phyloP scores from a whole-genome alignment of 2,888 invertebrate genomes.

The Caenorhabditis sp. region DNA sequence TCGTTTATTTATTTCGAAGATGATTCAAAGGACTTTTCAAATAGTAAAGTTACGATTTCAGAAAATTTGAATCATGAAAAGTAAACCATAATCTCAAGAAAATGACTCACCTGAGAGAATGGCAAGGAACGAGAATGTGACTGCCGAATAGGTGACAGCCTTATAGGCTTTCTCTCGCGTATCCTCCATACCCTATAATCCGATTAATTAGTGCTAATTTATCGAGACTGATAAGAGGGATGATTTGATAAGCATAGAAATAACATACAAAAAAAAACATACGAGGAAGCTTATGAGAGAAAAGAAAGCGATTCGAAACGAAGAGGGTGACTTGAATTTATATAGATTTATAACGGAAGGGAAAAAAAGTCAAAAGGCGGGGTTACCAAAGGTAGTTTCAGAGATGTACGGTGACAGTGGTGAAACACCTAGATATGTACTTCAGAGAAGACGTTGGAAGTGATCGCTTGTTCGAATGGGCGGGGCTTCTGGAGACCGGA shows the following conservation, averaged over 20 bases:
- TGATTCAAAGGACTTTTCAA: no score
- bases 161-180: constrained; percentile 82
- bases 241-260: no score
- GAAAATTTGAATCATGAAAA: no score
- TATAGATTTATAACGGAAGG: constrained; percentile 21
- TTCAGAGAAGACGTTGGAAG: constrained; percentile 24
- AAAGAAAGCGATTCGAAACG: background rate
- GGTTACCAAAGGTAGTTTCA: constrained; percentile 14
- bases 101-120: constrained; percentile 70
- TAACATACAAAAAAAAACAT: no score
- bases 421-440: constrained; percentile 15
- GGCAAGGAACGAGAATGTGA: constrained; percentile 82
- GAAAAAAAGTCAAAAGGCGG: constrained; percentile 37
- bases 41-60: no score
- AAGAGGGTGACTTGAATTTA: background rate
- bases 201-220: background rate
- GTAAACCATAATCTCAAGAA: background rate
- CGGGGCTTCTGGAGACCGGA: constrained; percentile 65
- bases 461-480: constrained; percentile 57
- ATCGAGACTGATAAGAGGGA: background rate
- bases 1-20: no score
- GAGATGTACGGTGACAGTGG: constrained; percentile 3
- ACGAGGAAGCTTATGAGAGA: no score
- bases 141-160: constrained; percentile 83
- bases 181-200: constrained; percentile 73